Percentiles rank a stretch among this genome's conserved stretches.
Conservation (phyloP, 2,113 vertebrate species). For the Meles meles region DNA sequence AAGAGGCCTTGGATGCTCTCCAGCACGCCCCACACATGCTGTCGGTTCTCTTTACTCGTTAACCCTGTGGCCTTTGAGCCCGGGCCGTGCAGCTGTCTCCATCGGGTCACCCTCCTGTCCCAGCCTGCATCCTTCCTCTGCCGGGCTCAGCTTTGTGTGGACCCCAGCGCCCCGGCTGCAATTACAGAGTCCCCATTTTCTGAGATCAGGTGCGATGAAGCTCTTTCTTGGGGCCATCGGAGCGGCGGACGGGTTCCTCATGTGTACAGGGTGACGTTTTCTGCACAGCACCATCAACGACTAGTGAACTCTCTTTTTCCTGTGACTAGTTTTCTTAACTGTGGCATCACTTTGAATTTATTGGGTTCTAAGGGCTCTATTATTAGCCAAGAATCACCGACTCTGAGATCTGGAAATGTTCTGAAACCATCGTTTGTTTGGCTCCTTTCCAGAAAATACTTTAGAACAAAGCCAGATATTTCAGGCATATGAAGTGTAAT, state of each 20-base stretch:
- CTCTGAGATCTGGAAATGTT: background rate
- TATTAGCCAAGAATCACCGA: background rate
- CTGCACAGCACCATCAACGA: background rate
- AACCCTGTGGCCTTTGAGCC: constrained; percentile 60
- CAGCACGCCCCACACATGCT: background rate
- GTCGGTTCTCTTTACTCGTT: constrained; percentile 57
- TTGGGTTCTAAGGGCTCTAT: background rate
- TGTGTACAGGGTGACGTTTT: background rate
- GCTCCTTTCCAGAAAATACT: constrained; percentile 15
- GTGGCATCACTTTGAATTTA: background rate
- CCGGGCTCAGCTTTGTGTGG: background rate
- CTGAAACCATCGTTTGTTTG: background rate
- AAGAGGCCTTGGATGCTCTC: constrained; percentile 56
- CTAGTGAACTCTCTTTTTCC: background rate
- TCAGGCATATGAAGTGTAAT: background rate
- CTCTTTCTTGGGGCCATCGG: background rate
- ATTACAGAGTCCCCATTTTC: background rate
- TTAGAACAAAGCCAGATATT: background rate
- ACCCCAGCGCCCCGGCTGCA: background rate
- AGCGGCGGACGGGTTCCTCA: background rate
- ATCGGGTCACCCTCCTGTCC: background rate
- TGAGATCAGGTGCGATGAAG: background rate
- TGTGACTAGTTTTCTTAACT: background rate
- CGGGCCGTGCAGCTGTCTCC: constrained; percentile 46
- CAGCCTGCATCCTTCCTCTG: background rate